These are phyloP conservation scores for Antheraea pernyi DNA, from an alignment of 1,140 invertebrate species.

Conservation along the genomic window DNA sequence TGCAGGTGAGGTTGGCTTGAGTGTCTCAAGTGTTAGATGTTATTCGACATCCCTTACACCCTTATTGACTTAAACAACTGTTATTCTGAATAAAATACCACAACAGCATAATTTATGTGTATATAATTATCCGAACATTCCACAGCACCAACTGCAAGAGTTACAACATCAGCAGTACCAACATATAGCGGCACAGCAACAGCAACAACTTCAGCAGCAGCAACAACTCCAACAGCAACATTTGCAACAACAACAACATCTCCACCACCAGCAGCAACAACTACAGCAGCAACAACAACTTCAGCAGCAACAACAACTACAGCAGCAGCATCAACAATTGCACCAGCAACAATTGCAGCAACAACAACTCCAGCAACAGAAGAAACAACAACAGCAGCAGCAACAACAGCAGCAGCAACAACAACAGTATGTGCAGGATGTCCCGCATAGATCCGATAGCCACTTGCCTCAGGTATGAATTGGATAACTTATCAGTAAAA, in stretches of 20 bases:
- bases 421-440: constrained; percentile 46
- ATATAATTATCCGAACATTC: background rate
- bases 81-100: too few species aligned
- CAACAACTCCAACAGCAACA: constrained; percentile 37
- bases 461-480: constrained; percentile 48
- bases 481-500: background rate
- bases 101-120: background rate
- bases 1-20: too few species aligned
- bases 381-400: constrained; percentile 33
- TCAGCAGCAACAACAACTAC: constrained; percentile 67
- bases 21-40: too few species aligned
- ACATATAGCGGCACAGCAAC: constrained; percentile 53
- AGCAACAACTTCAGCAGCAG: constrained; percentile 62
- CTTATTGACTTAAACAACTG: too few species aligned
- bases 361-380: constrained; percentile 35
- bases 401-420: constrained; percentile 38
- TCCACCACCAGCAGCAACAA: constrained; percentile 39
- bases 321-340: constrained; percentile 34
- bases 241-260: constrained; percentile 36
- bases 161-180: constrained; percentile 70
- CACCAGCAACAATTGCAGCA: constrained; percentile 28
- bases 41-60: too few species aligned
- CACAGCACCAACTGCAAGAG: constrained; percentile 52
- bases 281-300: constrained; percentile 58
- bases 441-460: constrained; percentile 56